A percentile compares a stretch with the other conserved stretches of the same genome.
Evolutionary conservation across 2,113 vertebrate species (phyloP).

Genomic region (Anguilla japonica): DNA sequence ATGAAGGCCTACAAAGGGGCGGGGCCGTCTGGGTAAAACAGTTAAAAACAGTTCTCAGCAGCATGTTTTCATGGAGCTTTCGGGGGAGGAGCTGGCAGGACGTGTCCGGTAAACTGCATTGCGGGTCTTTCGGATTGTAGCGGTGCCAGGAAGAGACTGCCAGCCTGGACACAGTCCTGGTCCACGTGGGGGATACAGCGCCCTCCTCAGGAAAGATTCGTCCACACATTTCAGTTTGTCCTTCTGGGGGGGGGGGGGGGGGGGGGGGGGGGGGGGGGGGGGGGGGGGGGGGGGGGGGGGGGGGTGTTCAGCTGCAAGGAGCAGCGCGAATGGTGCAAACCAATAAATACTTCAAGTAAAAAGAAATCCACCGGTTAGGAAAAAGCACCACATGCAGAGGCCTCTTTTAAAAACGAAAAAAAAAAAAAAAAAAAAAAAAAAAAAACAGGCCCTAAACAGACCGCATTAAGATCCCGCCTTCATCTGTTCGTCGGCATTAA

Average conservation of each 20-base stretch:
- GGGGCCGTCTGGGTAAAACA: slow-evolving; percentile 47
- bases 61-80: slow-evolving; percentile 61
- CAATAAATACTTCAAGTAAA: slow-evolving; percentile 80
- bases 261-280: slow-evolving; percentile 27
- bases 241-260: background rate
- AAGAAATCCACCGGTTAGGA: slow-evolving; percentile 56
- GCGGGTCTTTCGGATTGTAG: slow-evolving; percentile 39
- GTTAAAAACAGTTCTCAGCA: slow-evolving; percentile 77
- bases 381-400: slow-evolving; percentile 66
- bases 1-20: slow-evolving; percentile 63
- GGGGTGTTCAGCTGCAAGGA: slow-evolving; percentile 37
- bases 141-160: background rate
- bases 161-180: background rate
- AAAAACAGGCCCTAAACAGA: slow-evolving; percentile 57
- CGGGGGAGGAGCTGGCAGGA: slow-evolving; percentile 56
- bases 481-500: slow-evolving; percentile 2
- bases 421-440: slow-evolving; percentile 18
- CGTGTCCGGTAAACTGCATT: slow-evolving; percentile 62
- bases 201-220: background rate
- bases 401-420: slow-evolving; percentile 51
- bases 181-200: background rate
- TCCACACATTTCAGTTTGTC: background rate
- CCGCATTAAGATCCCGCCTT: slow-evolving; percentile 49
- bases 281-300: slow-evolving; percentile 21
- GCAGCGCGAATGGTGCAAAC: slow-evolving; percentile 67